phyloP scores from a whole-genome alignment of 2,888 invertebrate genomes.

The Venusia cambrica region DNA sequence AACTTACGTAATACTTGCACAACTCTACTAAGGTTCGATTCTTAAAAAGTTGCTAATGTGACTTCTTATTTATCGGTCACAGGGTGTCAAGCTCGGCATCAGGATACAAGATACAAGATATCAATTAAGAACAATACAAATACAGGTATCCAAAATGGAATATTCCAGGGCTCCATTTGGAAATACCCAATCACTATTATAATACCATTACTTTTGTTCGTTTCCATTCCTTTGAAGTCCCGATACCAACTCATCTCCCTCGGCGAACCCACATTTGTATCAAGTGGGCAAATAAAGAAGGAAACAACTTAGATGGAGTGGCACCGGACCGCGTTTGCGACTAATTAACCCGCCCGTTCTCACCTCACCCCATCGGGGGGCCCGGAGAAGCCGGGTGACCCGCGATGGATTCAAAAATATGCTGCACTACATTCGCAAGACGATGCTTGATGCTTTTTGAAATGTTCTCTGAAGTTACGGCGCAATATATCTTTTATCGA shows the following conservation, averaged over 20 bases:
- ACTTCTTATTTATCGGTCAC: too few relatives aligned
- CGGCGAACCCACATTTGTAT: conserved; percentile 67
- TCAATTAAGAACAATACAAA: too few relatives aligned
- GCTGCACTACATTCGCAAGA: conserved; percentile 63
- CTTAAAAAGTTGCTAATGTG: too few relatives aligned
- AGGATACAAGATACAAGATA: too few relatives aligned
- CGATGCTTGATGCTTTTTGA: conserved; percentile 47
- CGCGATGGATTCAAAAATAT: conserved; percentile 60
- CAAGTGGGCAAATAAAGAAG: conserved; percentile 79
- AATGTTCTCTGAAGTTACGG: conserved; percentile 30
- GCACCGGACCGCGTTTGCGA: conserved; percentile 75
- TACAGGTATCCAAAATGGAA: too few relatives aligned
- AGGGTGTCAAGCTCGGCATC: too few relatives aligned
- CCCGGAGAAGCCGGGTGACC: conserved; percentile 32
- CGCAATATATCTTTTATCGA: conserved; percentile 9
- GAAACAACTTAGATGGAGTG: conserved; percentile 77
- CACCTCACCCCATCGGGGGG: conserved; percentile 33
- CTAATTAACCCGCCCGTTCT: conserved; percentile 71
- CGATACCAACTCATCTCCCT: conserved; percentile 10
- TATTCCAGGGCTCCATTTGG: too few relatives aligned
- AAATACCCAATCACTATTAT: too few relatives aligned
- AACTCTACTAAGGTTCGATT: too few relatives aligned
- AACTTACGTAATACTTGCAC: too few relatives aligned
- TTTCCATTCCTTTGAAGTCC: conserved; percentile 3
- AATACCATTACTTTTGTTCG: too few relatives aligned